These are phyloP conservation scores for Aepyceros melampus DNA, from an alignment of 2,113 vertebrate species.

Conservation along the genomic window DNA sequence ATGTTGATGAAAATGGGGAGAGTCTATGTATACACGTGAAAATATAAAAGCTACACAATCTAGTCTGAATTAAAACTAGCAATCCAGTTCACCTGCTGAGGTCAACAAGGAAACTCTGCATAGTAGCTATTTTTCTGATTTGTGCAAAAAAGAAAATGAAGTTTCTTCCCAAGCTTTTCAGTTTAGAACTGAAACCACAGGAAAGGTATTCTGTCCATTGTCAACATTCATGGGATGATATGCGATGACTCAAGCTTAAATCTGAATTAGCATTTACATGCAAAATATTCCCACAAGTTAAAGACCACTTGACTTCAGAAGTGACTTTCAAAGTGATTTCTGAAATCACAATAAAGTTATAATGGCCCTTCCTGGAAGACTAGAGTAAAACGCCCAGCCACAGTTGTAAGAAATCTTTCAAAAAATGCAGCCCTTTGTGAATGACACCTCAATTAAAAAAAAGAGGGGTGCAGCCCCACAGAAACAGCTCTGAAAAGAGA, in stretches of 20 bases:
- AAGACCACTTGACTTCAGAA: conserved; percentile 36
- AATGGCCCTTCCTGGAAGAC: conserved; percentile 61
- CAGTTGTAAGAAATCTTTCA: conserved; percentile 36
- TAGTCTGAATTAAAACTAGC: conserved; percentile 69
- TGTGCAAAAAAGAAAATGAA: too few relatives aligned
- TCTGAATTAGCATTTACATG: conserved; percentile 21
- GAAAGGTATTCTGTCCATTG: too few relatives aligned
- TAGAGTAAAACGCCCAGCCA: conserved; percentile 32
- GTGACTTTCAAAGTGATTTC: too few relatives aligned
- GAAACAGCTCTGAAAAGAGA: conserved; percentile 62
- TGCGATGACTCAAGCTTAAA: conserved; percentile 25
- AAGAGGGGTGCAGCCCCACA: conserved; percentile 37
- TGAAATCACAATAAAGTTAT: neutral
- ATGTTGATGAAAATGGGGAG: too few relatives aligned
- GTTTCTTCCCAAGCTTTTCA: too few relatives aligned
- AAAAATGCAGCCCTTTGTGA: conserved; percentile 22
- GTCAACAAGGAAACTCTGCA: too few relatives aligned
- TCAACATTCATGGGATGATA: neutral
- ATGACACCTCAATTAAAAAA: conserved; percentile 6
- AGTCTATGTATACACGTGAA: conserved; percentile 42
- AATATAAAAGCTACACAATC: conserved; percentile 69
- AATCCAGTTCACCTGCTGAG: conserved; percentile 48
- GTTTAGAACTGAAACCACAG: too few relatives aligned
- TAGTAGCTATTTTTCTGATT: too few relatives aligned
- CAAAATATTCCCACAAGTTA: conserved; percentile 30